Evolutionary conservation across 2,113 vertebrate species (phyloP).

Genomic region (Protomyctophum bolini): DNA sequence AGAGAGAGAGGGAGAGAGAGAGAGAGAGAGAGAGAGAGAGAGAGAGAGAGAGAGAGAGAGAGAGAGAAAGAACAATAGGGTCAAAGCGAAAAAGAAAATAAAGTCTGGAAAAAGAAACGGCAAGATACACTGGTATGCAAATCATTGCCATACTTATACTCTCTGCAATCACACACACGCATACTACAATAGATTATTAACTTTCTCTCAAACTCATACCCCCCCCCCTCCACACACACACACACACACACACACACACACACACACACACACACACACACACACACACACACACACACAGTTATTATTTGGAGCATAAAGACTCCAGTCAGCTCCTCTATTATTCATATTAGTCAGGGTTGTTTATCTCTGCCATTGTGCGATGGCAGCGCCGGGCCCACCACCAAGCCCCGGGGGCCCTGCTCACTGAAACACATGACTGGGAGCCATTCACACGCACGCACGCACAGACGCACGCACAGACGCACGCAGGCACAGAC

Average conservation of each 20-base stretch:
- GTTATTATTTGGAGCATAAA: constrained; percentile 44
- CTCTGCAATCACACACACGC: constrained; percentile 7
- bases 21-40: not conserved
- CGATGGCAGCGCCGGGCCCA: constrained; percentile 39
- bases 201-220: not conserved
- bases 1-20: constrained; percentile 14
- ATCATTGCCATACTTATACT: constrained; percentile 5
- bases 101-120: constrained; percentile 25
- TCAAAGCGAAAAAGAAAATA: constrained; percentile 21
- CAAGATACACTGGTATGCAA: constrained; percentile 17
- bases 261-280: constrained; percentile 17
- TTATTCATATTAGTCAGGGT: constrained; percentile 67
- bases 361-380: constrained; percentile 65
- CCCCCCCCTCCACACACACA: constrained; percentile 21
- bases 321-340: constrained; percentile 57
- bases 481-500: not conserved
- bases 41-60: constrained; percentile 12
- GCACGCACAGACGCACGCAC: not conserved
- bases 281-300: constrained; percentile 15
- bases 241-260: not conserved
- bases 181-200: constrained; percentile 5
- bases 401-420: constrained; percentile 49
- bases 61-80: constrained; percentile 14
- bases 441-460: constrained; percentile 46
- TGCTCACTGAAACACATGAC: constrained; percentile 55